Evolutionary conservation across 2,888 invertebrate genomes (phyloP).

Genomic region (Acrobasis consociella): DNA sequence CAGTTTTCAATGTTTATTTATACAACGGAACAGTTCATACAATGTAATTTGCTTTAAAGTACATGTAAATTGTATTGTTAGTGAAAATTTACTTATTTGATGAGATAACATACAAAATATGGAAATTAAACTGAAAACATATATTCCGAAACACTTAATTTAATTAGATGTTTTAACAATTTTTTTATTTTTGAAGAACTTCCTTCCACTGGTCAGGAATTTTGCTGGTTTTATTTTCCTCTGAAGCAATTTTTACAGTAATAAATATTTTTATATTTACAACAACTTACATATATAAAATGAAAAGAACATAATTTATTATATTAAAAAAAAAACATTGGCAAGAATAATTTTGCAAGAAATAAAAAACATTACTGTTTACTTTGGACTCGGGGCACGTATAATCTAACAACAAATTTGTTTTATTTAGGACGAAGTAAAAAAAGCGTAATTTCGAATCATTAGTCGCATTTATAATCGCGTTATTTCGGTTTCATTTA

Average conservation of each 20-base stretch:
- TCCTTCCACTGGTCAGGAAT: too few species aligned
- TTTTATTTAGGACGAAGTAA: constrained; percentile 13
- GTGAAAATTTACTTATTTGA: background rate
- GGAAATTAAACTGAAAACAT: background rate
- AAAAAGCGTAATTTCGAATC: too few species aligned
- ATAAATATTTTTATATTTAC: too few species aligned
- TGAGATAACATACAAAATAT: background rate
- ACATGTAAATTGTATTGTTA: background rate
- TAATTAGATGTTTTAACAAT: too few species aligned
- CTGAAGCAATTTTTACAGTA: too few species aligned
- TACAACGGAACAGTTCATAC: constrained; percentile 61
- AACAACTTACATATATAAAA: too few species aligned
- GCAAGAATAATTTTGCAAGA: background rate
- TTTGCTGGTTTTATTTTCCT: too few species aligned
- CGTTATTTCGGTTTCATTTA: too few species aligned
- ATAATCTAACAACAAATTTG: constrained; percentile 32
- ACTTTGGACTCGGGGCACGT: too few species aligned
- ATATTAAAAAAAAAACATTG: background rate
- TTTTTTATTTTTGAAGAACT: too few species aligned
- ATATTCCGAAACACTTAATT: too few species aligned
- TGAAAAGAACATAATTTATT: background rate
- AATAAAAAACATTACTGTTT: background rate
- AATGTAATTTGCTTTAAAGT: constrained; percentile 29
- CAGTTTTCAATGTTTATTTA: constrained; percentile 55
- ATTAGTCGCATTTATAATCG: too few species aligned